Conservation (phyloP, 2,797 vertebrate genomes). For the Gouania willdenowi region DNA sequence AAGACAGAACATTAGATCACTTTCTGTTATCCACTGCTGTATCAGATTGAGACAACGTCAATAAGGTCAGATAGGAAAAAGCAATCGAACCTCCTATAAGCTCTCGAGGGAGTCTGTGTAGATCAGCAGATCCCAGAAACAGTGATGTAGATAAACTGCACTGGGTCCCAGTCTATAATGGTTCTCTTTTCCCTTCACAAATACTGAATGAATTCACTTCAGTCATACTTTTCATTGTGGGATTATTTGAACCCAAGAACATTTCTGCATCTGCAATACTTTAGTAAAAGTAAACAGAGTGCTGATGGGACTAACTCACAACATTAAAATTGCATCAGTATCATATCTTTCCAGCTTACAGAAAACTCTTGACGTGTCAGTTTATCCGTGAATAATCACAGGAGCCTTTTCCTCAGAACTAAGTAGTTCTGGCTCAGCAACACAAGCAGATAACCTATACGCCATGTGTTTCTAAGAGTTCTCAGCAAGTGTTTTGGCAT, state of each 20-base stretch:
- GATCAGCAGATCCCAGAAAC: conserved; percentile 1
- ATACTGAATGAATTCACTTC: background rate
- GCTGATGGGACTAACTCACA: background rate
- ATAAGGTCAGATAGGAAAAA: conserved; percentile 49
- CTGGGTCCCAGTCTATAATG: background rate
- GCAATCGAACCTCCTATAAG: conserved; percentile 53
- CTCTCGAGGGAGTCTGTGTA: conserved; percentile 15
- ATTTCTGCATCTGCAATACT: background rate
- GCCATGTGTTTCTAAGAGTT: no score
- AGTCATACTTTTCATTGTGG: no score
- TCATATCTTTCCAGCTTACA: background rate
- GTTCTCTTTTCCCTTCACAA: background rate
- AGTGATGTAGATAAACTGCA: conserved; percentile 5
- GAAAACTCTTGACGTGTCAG: no score
- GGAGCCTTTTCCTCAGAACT: background rate
- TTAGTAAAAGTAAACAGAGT: background rate
- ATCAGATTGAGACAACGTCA: conserved; percentile 12
- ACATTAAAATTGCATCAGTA: conserved; percentile 4
- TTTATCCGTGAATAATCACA: no score
- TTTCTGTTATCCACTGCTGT: conserved; percentile 18
- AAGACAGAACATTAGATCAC: conserved; percentile 31
- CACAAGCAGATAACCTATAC: background rate
- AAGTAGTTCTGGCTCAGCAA: no score
- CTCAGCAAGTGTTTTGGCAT: no score
- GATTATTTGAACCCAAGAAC: background rate